Conservation (phyloP, 2,113 vertebrate genomes). For the Caranx melampygus region DNA sequence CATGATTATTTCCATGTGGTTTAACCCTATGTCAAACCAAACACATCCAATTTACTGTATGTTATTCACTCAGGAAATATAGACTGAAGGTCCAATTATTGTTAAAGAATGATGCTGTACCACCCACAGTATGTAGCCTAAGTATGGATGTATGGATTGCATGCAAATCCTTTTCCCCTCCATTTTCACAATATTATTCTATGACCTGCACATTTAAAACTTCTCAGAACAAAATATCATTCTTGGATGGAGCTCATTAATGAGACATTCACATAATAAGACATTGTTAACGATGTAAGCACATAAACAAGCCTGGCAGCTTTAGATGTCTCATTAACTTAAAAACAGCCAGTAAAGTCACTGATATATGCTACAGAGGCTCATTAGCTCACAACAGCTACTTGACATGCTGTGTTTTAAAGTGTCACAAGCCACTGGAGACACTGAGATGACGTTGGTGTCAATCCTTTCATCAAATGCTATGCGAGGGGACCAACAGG, state of each 20-base stretch:
- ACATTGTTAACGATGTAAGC: slow-evolving; percentile 12
- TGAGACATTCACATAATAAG: not conserved
- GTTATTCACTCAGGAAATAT: not conserved
- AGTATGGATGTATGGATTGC: not conserved
- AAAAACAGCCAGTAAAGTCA: slow-evolving; percentile 9
- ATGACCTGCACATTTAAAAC: not conserved
- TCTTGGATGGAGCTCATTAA: slow-evolving; percentile 17
- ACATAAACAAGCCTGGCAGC: slow-evolving; percentile 43
- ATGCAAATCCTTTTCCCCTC: not conserved
- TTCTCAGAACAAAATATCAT: not conserved
- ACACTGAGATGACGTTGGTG: not conserved
- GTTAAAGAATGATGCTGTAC: not conserved
- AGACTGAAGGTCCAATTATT: not conserved
- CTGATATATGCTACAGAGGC: slow-evolving; percentile 16
- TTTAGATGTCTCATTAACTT: slow-evolving; percentile 41
- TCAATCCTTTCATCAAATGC: slow-evolving; percentile 2
- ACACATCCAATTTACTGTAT: not conserved
- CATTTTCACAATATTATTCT: not conserved
- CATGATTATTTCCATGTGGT: no score
- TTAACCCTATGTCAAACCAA: slow-evolving; percentile 4
- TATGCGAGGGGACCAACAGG: not conserved
- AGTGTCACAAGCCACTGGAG: slow-evolving; percentile 8
- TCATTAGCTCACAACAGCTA: slow-evolving; percentile 42
- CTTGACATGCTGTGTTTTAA: slow-evolving; percentile 23
- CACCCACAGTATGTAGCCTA: no score